Conservation (phyloP, 2,113 vertebrate species). For the Andinoacara biseriatus region DNA sequence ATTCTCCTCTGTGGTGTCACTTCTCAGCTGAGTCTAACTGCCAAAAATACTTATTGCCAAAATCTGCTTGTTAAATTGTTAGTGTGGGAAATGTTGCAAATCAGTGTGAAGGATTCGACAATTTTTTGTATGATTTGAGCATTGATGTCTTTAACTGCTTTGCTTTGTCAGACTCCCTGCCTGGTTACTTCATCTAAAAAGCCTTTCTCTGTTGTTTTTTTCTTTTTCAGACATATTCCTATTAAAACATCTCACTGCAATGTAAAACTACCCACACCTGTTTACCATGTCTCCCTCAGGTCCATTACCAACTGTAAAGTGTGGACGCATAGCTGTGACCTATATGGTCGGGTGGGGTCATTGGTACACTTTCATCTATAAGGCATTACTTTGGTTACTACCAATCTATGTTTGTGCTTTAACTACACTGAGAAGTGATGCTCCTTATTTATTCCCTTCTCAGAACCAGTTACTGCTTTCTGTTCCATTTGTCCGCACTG, state of each 20-base stretch:
- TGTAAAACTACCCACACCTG: fast-evolving
- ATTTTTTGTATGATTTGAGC: background rate
- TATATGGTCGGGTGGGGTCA: too few relatives aligned
- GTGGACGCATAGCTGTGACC: too few relatives aligned
- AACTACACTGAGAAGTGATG: too few relatives aligned
- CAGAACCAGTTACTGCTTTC: too few relatives aligned
- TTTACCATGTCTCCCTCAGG: too few relatives aligned
- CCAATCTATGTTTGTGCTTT: too few relatives aligned
- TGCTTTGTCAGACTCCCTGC: background rate
- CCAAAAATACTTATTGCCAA: background rate
- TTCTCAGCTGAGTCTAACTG: background rate
- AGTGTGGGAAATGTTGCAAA: background rate
- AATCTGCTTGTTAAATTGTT: background rate
- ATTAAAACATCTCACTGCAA: background rate
- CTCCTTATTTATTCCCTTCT: too few relatives aligned
- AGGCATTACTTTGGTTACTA: too few relatives aligned
- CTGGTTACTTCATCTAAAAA: background rate
- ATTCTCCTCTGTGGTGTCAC: background rate
- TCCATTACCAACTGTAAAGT: too few relatives aligned
- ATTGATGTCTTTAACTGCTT: background rate
- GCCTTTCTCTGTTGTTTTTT: background rate
- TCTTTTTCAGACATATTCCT: background rate
- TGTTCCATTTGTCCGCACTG: too few relatives aligned
- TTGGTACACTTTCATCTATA: too few relatives aligned
- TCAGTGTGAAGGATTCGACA: background rate